A percentile compares a stretch with the other conserved stretches of the same genome.
Conservation (phyloP, 92 coral and sea anemone genomes). For the Epizoanthus illoricatus region DNA sequence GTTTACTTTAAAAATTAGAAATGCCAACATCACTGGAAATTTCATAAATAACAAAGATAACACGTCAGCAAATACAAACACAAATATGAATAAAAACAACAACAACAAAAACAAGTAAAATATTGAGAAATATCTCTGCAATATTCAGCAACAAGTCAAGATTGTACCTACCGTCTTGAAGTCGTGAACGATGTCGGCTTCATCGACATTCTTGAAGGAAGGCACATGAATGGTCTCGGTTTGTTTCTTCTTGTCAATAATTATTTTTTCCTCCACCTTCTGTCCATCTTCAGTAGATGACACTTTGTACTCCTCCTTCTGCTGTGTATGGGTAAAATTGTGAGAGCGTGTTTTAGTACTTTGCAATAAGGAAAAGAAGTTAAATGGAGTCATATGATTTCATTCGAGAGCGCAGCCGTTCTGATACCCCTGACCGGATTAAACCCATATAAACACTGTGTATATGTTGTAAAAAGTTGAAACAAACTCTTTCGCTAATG, state of each 20-base stretch:
- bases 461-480: too few species aligned
- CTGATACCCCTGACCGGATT: too few species aligned
- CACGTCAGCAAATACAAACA: too few species aligned
- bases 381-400: not conserved
- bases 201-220: constrained; percentile 41
- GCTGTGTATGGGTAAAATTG: not conserved
- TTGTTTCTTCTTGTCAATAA: constrained; percentile 44
- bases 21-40: too few species aligned
- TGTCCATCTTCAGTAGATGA: constrained; percentile 14
- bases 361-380: not conserved
- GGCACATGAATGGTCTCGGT: constrained; percentile 53
- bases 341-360: too few species aligned
- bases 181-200: constrained; percentile 57
- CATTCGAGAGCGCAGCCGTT: not conserved
- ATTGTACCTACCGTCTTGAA: constrained; percentile 50
- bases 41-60: not conserved
- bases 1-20: too few species aligned
- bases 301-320: constrained; percentile 35
- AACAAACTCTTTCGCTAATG: too few species aligned
- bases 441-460: too few species aligned
- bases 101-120: not conserved
- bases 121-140: not conserved
- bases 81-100: not conserved
- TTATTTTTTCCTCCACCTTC: constrained; percentile 47
- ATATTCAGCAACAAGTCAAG: not conserved